Evolutionary conservation across 2,797 vertebrate genomes (phyloP).

Genomic region (Salmo trutta): DNA sequence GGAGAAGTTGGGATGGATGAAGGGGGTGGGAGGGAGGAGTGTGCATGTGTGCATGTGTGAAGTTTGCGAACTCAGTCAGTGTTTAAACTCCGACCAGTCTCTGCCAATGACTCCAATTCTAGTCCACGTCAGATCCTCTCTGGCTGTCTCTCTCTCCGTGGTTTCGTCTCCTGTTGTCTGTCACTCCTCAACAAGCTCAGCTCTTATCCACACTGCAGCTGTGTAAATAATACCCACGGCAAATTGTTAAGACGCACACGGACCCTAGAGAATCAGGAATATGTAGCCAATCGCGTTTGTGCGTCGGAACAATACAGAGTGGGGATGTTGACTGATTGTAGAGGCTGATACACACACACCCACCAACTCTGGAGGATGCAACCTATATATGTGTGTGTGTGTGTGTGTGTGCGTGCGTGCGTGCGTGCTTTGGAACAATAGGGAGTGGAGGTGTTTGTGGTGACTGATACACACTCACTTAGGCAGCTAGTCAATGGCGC

Average conservation of each 20-base stretch:
- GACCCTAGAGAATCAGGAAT: conserved; percentile 3
- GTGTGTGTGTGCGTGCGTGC: neutral
- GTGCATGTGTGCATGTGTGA: neutral
- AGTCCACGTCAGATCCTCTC: conserved; percentile 35
- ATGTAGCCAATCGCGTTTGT: neutral
- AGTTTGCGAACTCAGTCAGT: neutral
- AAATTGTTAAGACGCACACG: conserved; percentile 25
- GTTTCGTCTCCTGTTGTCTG: conserved; percentile 18
- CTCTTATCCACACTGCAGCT: conserved; percentile 40
- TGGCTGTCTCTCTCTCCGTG: neutral
- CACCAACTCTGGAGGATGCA: too few relatives aligned
- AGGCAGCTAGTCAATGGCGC: neutral
- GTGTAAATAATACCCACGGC: conserved; percentile 34
- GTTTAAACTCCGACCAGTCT: neutral
- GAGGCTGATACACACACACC: neutral
- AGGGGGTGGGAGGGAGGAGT: neutral
- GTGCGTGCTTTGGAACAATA: neutral
- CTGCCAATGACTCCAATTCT: neutral
- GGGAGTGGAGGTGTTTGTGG: neutral
- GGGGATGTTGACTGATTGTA: neutral
- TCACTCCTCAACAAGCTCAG: conserved; percentile 4
- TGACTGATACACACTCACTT: neutral
- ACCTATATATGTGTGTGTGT: too few relatives aligned
- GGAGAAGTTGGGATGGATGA: neutral
- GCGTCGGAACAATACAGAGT: neutral